Percentiles rank a stretch among this genome's conserved stretches.
phyloP scores from a whole-genome alignment of 2,888 invertebrate genomes.

The Thecocarcelia acutangulata region DNA sequence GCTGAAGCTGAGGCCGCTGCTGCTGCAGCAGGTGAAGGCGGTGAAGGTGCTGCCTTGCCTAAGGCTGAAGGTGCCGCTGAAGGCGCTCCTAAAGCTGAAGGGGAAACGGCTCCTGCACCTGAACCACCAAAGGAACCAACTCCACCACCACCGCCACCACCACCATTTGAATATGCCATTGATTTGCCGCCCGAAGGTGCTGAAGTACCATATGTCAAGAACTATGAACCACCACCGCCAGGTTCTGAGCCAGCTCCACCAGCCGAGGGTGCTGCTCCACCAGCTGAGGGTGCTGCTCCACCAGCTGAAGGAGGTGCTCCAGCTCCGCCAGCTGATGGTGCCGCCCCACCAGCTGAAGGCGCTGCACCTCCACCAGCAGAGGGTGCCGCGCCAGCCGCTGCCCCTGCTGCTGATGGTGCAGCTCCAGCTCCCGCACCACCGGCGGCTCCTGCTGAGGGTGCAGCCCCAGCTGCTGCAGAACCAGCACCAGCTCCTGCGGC shows the following conservation, averaged over 20 bases:
- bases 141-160: constrained; percentile 81
- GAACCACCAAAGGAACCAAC: constrained; percentile 79
- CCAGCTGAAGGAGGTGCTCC: no score
- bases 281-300: constrained; percentile 77
- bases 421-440: constrained; percentile 71
- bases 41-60: constrained; percentile 71
- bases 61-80: constrained; percentile 75
- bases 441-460: constrained; percentile 70
- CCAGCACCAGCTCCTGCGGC: constrained; percentile 64
- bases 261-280: constrained; percentile 76
- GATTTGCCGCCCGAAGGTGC: constrained; percentile 82
- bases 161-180: constrained; percentile 81
- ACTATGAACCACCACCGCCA: constrained; percentile 81
- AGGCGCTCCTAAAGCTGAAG: constrained; percentile 75
- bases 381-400: constrained; percentile 71
- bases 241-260: constrained; percentile 77
- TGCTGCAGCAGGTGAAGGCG: constrained; percentile 74
- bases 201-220: constrained; percentile 81
- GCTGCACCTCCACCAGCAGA: constrained; percentile 74
- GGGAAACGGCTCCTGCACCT: constrained; percentile 72
- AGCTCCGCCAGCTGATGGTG: constrained; percentile 77
- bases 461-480: constrained; percentile 71
- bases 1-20: constrained; percentile 74
- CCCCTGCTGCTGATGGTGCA: constrained; percentile 70
- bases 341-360: constrained; percentile 76